Conservation (phyloP, 2,113 vertebrate genomes). For the Cyprinodon brontotheroides region DNA sequence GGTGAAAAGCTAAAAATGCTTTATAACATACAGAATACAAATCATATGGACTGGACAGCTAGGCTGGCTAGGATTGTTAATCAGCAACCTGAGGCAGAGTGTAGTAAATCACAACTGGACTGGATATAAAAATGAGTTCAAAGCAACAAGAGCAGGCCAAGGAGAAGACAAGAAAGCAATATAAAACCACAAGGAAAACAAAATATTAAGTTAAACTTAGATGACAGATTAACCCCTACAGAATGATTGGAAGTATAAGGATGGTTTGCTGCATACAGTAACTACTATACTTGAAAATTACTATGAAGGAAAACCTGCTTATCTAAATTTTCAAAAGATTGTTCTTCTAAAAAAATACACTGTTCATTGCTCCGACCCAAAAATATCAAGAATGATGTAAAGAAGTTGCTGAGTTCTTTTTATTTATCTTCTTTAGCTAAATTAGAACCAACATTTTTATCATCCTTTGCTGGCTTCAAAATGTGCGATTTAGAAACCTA, state of each 20-base stretch:
- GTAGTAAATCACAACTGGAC: background rate
- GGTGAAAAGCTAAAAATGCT: background rate
- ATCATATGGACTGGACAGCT: background rate
- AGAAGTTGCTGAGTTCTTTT: too few species aligned
- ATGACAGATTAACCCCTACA: background rate
- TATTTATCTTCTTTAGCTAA: too few species aligned
- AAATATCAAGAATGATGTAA: too few species aligned
- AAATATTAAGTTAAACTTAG: background rate
- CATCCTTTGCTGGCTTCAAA: too few species aligned
- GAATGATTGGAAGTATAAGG: background rate
- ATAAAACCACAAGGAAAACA: background rate
- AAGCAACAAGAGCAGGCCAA: background rate
- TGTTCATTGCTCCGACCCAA: too few species aligned
- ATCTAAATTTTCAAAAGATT: background rate
- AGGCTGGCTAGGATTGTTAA: background rate
- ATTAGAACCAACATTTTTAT: too few species aligned
- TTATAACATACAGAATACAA: background rate
- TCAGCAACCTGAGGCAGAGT: background rate
- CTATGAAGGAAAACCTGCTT: background rate
- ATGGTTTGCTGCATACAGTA: background rate
- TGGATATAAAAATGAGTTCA: background rate
- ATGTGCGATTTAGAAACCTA: too few species aligned
- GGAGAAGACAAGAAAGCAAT: background rate
- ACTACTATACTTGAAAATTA: background rate
- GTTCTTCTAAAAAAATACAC: too few species aligned